Percentiles rank a stretch among this genome's conserved stretches.
Evolutionary conservation across 2,888 invertebrate genomes (phyloP).

Genomic region (Acleris cristana): DNA sequence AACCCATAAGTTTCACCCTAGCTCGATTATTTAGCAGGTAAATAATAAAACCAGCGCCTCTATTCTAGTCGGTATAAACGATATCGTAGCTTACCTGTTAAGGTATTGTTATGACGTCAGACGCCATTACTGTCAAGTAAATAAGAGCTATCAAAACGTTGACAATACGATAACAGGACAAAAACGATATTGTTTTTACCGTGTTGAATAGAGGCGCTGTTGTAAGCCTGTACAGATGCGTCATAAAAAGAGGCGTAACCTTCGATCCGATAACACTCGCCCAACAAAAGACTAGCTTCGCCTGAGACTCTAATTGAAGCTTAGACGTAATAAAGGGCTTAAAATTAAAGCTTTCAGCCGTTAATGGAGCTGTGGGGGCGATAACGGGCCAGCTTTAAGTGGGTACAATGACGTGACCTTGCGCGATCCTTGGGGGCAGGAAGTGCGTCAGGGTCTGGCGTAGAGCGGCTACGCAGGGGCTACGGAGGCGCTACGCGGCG

Average conservation of each 20-base stretch:
- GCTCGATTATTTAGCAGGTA: too few species aligned
- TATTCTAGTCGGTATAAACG: too few species aligned
- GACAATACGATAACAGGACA: too few species aligned
- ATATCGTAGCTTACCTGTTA: too few species aligned
- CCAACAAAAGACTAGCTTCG: background rate
- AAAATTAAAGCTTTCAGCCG: background rate
- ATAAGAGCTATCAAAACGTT: too few species aligned
- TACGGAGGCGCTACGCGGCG: slow-evolving; percentile 61
- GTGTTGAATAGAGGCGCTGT: too few species aligned
- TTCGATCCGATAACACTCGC: background rate
- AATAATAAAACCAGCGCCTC: too few species aligned
- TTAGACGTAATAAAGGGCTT: background rate
- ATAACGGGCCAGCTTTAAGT: background rate
- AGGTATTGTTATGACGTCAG: too few species aligned
- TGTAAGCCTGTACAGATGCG: slow-evolving; percentile 1
- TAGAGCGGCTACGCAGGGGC: slow-evolving; percentile 62
- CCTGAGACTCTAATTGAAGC: background rate
- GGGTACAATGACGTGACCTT: background rate
- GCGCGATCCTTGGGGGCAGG: background rate
- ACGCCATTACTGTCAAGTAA: too few species aligned
- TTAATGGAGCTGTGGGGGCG: background rate
- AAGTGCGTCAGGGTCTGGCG: slow-evolving; percentile 38
- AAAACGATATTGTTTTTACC: too few species aligned
- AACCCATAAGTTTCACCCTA: too few species aligned
- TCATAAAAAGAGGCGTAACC: background rate